phyloP scores from a whole-genome alignment of 2,888 invertebrate genomes.

The Macrosiphum euphorbiae region DNA sequence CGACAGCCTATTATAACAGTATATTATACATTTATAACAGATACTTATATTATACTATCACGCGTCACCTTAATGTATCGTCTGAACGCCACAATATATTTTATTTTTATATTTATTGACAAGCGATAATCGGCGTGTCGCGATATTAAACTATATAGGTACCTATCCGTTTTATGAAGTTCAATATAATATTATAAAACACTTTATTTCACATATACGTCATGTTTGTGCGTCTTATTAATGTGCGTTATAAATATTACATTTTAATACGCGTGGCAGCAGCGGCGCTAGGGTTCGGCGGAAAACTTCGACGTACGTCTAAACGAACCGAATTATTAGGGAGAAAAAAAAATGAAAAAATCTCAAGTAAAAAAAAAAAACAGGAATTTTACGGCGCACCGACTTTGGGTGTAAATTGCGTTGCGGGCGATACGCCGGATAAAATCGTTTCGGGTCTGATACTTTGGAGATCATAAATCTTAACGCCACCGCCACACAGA shows the following conservation, averaged over 20 bases:
- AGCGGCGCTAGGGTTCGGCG: not conserved
- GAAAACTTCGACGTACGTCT: not conserved
- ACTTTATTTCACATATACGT: not conserved
- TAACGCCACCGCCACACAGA: not conserved
- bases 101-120: not conserved
- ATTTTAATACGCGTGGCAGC: not conserved
- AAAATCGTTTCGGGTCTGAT: slow-evolving; percentile 38
- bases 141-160: not conserved
- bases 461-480: slow-evolving; percentile 31
- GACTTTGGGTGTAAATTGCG: slow-evolving; percentile 13
- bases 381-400: not conserved
- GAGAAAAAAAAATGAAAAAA: not conserved
- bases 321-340: not conserved
- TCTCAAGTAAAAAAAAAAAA: not conserved
- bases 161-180: not conserved
- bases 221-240: not conserved
- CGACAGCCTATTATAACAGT: not conserved
- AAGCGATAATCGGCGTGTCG: not conserved
- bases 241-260: not conserved
- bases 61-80: not conserved
- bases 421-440: not conserved
- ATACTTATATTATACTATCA: not conserved
- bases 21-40: not conserved
- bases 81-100: not conserved
- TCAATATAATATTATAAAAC: not conserved